These are phyloP conservation scores for Harpegnathos saltator DNA, from an alignment of 1,140 invertebrate species.

Conservation along the genomic window DNA sequence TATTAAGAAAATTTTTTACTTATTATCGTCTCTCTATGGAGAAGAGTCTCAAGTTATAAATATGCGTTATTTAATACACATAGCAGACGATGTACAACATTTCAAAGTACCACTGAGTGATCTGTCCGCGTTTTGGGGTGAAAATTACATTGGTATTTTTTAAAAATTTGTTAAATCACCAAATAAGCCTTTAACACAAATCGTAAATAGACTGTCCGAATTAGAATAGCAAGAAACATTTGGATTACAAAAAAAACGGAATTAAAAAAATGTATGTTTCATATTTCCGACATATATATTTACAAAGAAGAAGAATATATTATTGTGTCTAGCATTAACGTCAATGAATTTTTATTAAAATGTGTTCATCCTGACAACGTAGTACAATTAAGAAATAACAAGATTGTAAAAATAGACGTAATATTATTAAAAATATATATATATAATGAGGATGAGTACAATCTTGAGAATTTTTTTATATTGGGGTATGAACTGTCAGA, in stretches of 20 bases:
- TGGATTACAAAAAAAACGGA: not conserved
- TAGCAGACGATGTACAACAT: too few species aligned
- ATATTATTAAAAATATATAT: not conserved
- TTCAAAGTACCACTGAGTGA: not conserved
- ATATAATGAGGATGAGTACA: not conserved
- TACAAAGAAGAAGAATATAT: not conserved
- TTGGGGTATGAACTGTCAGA: not conserved
- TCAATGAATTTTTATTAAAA: not conserved
- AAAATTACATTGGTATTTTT: not conserved
- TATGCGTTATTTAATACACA: too few species aligned
- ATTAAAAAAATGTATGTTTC: not conserved
- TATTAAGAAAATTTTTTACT: conserved; percentile 18
- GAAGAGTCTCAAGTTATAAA: too few species aligned
- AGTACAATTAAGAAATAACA: not conserved
- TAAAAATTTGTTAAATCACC: not conserved
- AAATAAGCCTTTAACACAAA: not conserved
- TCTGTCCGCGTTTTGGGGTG: conserved; percentile 3
- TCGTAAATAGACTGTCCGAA: not conserved
- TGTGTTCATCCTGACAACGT: not conserved
- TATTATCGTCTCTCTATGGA: too few species aligned
- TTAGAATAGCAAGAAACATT: not conserved
- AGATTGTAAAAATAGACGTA: not conserved
- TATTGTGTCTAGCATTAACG: not conserved
- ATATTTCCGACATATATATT: not conserved
- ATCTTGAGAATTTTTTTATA: not conserved